Base-by-base conservation (phyloP, 2,113 vertebrate genomes). In the Malurus elegans region DNA sequence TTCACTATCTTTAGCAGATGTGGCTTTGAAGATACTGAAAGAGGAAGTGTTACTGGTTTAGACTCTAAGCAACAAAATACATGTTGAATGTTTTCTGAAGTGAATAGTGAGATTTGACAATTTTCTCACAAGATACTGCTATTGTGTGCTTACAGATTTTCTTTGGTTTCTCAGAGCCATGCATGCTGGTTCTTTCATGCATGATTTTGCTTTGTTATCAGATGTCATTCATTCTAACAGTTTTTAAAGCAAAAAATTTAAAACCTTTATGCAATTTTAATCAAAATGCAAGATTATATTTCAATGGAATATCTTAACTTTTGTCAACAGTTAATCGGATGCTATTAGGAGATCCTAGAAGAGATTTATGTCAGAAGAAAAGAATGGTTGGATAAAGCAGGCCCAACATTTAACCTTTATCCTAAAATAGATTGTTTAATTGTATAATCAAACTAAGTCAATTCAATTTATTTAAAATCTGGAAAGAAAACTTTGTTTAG, bases 11-110 rank as follows among this genome's bases (percentile, higher is more conserved):
- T 69, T 73, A 92, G 70, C 93, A 96, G 94, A 88, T 92, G 86
- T 75, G 92, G 80, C 93, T 95, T 81, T 74, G 72, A 90, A 96
- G 75, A 84, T 75, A 74, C 56, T 48, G 79, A 72, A 96, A 86
- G 82, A 84, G 82, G 69, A 93, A 84, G 79, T 93, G 93, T 78
- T 70, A 50, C 82, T 79, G 60, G 54, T 88, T 64, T 53, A 50
- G 40, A 5, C 3, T 57, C 56, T 62, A 57, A 90, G 84, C 74
- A 75, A 31, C 60, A 90, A 90, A 79, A 88, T 54, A 40, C 7
- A 50, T 6, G 40, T 6, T 25, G 61, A 86, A 70, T 56, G 40
- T 65, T 86, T 76, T 74, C 61, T 79, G 40, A 86, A 93, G 60
- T 21, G 28, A 86, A 51, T 26, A 83, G 89, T 11, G 47, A 69